phyloP scores from a whole-genome alignment of 2,797 vertebrate species.

The Sebastes dallii region DNA sequence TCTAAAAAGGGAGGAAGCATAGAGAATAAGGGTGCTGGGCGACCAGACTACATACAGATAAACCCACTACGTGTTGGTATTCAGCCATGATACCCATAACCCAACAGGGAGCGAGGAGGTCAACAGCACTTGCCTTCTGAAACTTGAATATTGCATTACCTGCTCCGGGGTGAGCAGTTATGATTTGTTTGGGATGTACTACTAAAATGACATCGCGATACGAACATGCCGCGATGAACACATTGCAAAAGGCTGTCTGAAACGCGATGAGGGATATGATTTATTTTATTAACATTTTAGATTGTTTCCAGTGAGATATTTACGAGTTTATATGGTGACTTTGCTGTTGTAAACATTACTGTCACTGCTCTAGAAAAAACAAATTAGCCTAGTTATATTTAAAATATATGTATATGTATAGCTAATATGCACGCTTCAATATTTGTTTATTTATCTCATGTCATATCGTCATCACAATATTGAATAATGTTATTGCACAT shows the following conservation, averaged over 20 bases:
- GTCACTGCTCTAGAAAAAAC: no score
- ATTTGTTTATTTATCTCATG: no score
- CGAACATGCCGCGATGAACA: neutral
- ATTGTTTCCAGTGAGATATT: no score
- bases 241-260: neutral
- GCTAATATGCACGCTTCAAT: no score
- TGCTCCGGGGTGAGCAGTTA: neutral
- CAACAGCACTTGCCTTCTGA: conserved; percentile 9
- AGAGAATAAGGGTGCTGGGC: neutral
- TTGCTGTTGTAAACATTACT: no score
- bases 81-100: neutral
- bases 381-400: no score
- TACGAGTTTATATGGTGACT: no score
- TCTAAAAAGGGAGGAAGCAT: neutral
- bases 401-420: no score
- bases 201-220: neutral
- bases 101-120: conserved; percentile 3
- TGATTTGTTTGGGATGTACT: neutral
- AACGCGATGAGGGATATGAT: neutral
- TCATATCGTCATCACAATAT: no score
- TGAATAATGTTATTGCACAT: no score
- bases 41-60: neutral
- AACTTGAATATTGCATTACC: conserved; percentile 8
- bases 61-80: conserved; percentile 9
- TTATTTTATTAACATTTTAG: no score